These are phyloP conservation scores for Garra rufa DNA, from an alignment of 2,113 vertebrate genomes.

Conservation along the genomic window DNA sequence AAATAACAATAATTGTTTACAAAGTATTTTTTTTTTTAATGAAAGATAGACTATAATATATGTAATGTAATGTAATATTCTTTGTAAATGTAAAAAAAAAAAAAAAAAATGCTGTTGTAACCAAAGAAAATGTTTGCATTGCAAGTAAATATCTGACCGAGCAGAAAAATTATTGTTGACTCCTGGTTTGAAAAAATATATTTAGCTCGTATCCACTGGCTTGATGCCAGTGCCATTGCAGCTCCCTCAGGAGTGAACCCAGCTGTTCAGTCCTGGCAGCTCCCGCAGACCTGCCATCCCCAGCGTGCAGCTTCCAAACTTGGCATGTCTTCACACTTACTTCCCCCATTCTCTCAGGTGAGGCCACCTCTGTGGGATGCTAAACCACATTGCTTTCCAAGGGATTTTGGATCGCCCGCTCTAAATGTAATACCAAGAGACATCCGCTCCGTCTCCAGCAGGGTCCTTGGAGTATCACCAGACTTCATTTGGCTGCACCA, in stretches of 20 bases:
- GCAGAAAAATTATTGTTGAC: background rate
- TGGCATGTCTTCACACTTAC: slow-evolving; percentile 5
- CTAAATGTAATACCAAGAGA: slow-evolving; percentile 21
- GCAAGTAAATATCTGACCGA: background rate
- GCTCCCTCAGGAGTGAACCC: slow-evolving; percentile 35
- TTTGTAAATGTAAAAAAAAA: background rate
- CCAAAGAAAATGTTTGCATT: background rate
- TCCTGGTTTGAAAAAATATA: background rate
- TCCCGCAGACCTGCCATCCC: background rate
- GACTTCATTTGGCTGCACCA: slow-evolving; percentile 44
- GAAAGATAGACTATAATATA: no score
- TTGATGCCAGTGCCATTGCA: background rate
- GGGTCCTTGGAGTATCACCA: slow-evolving; percentile 38
- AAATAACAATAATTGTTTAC: no score
- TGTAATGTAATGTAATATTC: background rate
- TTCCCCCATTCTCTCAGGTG: slow-evolving; percentile 8
- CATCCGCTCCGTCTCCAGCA: slow-evolving; percentile 1
- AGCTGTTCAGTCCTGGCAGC: slow-evolving; percentile 41
- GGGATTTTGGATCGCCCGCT: background rate
- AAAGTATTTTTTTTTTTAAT: no score
- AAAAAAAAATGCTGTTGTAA: background rate
- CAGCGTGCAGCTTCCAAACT: background rate
- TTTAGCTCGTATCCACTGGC: slow-evolving; percentile 32
- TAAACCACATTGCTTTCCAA: slow-evolving; percentile 18
- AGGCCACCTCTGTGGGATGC: background rate